Conservation (phyloP, 1,140 invertebrate genomes). For the Formica exsecta region DNA sequence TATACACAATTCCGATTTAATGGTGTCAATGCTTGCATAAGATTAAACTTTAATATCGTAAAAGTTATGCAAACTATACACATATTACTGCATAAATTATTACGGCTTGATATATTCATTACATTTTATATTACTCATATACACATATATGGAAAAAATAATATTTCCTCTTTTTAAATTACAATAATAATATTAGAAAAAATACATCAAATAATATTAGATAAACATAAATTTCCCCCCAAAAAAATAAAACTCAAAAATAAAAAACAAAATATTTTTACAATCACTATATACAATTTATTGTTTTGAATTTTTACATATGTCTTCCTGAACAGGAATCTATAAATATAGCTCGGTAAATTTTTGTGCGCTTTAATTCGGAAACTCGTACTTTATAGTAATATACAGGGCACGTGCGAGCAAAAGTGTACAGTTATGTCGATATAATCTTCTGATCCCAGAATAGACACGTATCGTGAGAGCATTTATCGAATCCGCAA, state of each 20-base stretch:
- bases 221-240: background rate
- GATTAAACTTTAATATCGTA: background rate
- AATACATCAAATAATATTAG: background rate
- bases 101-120: background rate
- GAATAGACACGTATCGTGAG: background rate
- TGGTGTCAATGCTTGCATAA: background rate
- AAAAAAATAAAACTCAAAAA: too few species aligned
- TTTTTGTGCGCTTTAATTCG: background rate
- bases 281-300: background rate
- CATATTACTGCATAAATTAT: background rate
- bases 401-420: background rate
- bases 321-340: background rate
- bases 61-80: conserved; percentile 18
- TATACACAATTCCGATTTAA: background rate
- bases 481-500: conserved; percentile 42
- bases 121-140: background rate
- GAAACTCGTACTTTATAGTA: conserved; percentile 5
- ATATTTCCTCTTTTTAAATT: background rate
- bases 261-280: background rate
- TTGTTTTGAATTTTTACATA: background rate
- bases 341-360: background rate
- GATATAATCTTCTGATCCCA: conserved; percentile 51
- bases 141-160: background rate
- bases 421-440: background rate
- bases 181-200: background rate